Evolutionary conservation across 2,797 vertebrate genomes (phyloP).

Genomic region (Simalia tracyae): DNA sequence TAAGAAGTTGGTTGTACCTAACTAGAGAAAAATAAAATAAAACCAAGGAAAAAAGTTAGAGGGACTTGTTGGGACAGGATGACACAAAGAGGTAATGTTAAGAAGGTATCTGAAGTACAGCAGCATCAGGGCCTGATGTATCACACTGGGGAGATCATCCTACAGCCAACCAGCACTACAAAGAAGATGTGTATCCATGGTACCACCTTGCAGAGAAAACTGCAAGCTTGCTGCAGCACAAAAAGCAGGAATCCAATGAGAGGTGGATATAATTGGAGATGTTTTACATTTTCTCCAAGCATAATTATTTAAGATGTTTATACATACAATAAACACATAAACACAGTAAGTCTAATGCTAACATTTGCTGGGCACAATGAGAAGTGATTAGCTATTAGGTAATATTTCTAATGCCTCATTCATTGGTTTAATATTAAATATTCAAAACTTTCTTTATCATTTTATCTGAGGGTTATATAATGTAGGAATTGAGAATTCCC

Average conservation of each 20-base stretch:
- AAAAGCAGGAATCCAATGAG: not conserved
- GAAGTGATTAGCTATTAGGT: not conserved
- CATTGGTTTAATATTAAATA: not conserved
- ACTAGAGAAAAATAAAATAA: not conserved
- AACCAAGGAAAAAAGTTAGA: not conserved
- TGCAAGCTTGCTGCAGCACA: not conserved
- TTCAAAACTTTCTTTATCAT: not conserved
- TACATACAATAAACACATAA: not conserved
- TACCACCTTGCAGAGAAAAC: not conserved
- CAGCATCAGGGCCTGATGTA: not conserved
- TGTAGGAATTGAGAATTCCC: not conserved
- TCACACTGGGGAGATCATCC: not conserved
- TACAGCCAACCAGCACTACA: not conserved
- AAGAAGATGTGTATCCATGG: not conserved
- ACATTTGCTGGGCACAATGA: not conserved
- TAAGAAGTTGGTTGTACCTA: not conserved
- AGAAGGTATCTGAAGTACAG: not conserved
- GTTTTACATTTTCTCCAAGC: not conserved
- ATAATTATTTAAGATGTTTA: not conserved
- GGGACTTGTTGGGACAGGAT: not conserved
- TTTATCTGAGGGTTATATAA: not conserved
- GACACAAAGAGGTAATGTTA: not conserved
- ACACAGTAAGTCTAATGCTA: not conserved
- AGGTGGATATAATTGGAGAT: not conserved
- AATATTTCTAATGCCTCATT: not conserved